Evolutionary conservation across 2,113 vertebrate genomes (phyloP).

Genomic region (Forbesichthys agassizii): DNA sequence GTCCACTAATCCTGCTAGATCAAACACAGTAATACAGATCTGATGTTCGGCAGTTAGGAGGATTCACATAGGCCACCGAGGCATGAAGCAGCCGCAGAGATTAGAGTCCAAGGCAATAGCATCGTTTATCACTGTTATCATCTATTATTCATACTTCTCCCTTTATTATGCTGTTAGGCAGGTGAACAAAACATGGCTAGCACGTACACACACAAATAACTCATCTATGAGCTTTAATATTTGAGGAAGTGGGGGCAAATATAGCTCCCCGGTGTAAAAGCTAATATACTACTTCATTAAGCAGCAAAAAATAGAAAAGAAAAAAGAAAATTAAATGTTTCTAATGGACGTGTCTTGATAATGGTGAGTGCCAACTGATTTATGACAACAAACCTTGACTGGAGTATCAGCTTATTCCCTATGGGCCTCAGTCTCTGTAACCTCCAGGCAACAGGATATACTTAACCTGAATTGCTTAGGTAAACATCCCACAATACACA

Average conservation of each 20-base stretch:
- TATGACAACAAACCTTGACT: conserved; percentile 56
- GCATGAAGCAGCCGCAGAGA: conserved; percentile 17
- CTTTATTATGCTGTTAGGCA: conserved; percentile 49
- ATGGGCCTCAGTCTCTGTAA: conserved; percentile 35
- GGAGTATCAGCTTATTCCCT: conserved; percentile 60
- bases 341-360: conserved; percentile 58
- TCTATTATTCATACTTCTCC: conserved; percentile 63
- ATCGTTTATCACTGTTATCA: conserved; percentile 37
- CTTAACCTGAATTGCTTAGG: conserved; percentile 66
- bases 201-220: conserved; percentile 36
- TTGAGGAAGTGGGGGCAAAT: conserved; percentile 57
- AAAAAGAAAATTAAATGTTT: conserved; percentile 30
- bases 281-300: conserved; percentile 45
- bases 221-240: conserved; percentile 61
- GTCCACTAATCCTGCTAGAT: conserved; percentile 27
- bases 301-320: conserved; percentile 15
- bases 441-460: conserved; percentile 47
- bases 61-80: conserved; percentile 9
- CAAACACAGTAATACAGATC: conserved; percentile 20
- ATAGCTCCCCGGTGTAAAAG: conserved; percentile 41
- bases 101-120: conserved; percentile 41
- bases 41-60: conserved; percentile 24
- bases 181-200: conserved; percentile 46
- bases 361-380: conserved; percentile 56
- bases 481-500: conserved; percentile 67